These are phyloP conservation scores for Glomeris maerens DNA, from an alignment of 1,140 invertebrate genomes.

Conservation along the genomic window DNA sequence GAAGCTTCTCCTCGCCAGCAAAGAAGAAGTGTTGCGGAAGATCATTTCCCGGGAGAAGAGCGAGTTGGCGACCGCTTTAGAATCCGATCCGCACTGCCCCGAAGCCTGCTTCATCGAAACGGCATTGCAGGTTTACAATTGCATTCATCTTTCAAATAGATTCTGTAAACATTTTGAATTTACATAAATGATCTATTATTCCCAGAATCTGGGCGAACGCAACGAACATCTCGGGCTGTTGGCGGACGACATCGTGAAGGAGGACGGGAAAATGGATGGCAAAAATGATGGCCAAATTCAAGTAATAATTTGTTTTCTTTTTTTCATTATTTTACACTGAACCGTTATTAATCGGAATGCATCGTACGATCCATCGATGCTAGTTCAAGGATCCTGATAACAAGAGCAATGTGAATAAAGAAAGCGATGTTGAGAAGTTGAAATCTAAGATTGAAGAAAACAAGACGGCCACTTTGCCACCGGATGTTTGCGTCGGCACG, in stretches of 20 bases:
- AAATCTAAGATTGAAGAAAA: too few relatives aligned
- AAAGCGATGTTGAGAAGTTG: too few relatives aligned
- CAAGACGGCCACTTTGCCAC: too few relatives aligned
- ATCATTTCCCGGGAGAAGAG: conserved; percentile 56
- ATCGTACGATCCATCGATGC: too few relatives aligned
- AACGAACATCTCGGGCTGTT: conserved; percentile 23
- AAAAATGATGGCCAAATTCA: conserved; percentile 2
- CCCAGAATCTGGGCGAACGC: conserved; percentile 38
- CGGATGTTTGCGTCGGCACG: too few relatives aligned
- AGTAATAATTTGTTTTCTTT: background rate
- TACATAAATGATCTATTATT: too few relatives aligned
- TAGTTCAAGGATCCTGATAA: too few relatives aligned
- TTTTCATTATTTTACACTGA: too few relatives aligned
- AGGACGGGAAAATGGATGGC: background rate
- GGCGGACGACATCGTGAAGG: background rate
- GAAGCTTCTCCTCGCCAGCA: conserved; percentile 59
- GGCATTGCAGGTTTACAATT: conserved; percentile 53
- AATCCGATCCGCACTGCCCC: conserved; percentile 49
- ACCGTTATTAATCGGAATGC: too few relatives aligned
- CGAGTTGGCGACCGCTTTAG: conserved; percentile 46
- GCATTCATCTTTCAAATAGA: too few relatives aligned
- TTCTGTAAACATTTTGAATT: too few relatives aligned
- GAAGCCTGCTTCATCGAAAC: conserved; percentile 73
- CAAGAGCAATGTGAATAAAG: too few relatives aligned
- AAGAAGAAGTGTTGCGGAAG: conserved; percentile 42